Evolutionary conservation across 2,797 vertebrate genomes (phyloP), one percentile per base, ranked within the genome.

Genomic region (Sorex maritimensis): DNA sequence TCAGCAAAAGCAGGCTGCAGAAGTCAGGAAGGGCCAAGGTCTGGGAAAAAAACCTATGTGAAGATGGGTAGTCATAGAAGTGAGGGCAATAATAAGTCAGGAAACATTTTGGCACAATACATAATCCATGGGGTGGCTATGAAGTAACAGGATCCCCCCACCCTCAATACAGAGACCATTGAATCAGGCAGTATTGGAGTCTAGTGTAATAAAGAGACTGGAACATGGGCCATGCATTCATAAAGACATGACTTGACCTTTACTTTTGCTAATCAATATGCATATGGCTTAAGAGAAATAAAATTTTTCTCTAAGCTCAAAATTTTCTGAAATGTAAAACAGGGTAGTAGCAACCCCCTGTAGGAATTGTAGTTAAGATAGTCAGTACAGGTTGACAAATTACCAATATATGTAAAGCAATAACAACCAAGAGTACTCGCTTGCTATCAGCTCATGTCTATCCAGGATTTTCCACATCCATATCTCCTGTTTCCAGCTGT

Each of bases 241-340:
- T 10, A 58, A 17, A 88, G 19, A 79, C 19, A 11, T 34, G 10
- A 8, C 26, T 85, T 61, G 84, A 21, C 75, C 73, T 72, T 69
- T 19, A 58, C 52, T 14, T 87, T 75, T 55, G 61, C 71, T 4
- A 69, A n/a, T 38, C 19, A 72, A 88, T 84, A 23, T 17, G 1
- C 34, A 19, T 63, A 46, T 11, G 30, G 11, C 24, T 74, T 93
- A 38, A 15, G n/a, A 26, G 74, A 81, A 77, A 52, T 67, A 4
- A 55, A 81, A 17, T 44, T 13, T 84, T 12, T 88, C 19, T 81
- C 23, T 55, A 49, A 82, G 26, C 7, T 6, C 24, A 79, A 14
- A 72, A 30, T 84, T 86, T 86, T 74, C 55, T 74, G 58, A 74
- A 38, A 44, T 61, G 26, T 34, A 84, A 81, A 83, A 93, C 55